These are phyloP conservation scores for Teleogryllus oceanicus DNA, from an alignment of 2,888 invertebrate species.

Conservation along the genomic window DNA sequence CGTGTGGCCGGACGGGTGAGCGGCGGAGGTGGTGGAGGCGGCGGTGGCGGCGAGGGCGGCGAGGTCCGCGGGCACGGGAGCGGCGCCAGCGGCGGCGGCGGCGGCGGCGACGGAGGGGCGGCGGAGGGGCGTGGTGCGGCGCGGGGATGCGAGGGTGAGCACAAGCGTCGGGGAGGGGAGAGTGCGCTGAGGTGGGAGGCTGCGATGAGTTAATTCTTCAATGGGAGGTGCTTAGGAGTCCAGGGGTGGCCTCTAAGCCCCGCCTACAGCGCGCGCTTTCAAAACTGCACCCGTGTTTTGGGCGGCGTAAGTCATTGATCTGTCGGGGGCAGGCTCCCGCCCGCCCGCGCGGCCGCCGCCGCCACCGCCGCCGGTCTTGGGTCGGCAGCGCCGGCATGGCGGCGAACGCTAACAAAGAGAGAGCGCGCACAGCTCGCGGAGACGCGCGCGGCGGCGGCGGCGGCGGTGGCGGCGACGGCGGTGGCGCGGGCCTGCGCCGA, in stretches of 20 bases:
- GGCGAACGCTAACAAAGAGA: slow-evolving; percentile 20
- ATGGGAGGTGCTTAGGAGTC: slow-evolving; percentile 26
- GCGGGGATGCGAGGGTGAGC: neutral
- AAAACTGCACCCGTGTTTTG: slow-evolving; percentile 12
- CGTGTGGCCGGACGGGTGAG: neutral
- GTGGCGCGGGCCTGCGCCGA: neutral
- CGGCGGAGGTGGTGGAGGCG: neutral
- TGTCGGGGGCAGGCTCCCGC: slow-evolving; percentile 27
- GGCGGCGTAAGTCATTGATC: slow-evolving; percentile 32
- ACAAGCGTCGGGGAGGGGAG: slow-evolving; percentile 21
- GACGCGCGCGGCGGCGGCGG: neutral
- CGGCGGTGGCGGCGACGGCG: neutral
- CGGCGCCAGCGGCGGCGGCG: neutral
- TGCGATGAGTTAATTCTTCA: slow-evolving; percentile 28
- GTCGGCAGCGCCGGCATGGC: slow-evolving; percentile 19
- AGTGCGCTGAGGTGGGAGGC: slow-evolving; percentile 27
- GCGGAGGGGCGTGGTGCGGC: neutral
- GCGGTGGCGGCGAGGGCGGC: neutral
- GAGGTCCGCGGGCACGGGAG: neutral
- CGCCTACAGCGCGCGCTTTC: slow-evolving; percentile 22
- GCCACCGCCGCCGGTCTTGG: slow-evolving; percentile 19
- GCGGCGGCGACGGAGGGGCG: neutral
- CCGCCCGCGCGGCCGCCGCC: slow-evolving; percentile 21
- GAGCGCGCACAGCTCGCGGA: slow-evolving; percentile 23
- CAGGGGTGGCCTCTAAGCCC: slow-evolving; percentile 19